phyloP scores from a whole-genome alignment of 2,113 vertebrate species.

The Redunca redunca region DNA sequence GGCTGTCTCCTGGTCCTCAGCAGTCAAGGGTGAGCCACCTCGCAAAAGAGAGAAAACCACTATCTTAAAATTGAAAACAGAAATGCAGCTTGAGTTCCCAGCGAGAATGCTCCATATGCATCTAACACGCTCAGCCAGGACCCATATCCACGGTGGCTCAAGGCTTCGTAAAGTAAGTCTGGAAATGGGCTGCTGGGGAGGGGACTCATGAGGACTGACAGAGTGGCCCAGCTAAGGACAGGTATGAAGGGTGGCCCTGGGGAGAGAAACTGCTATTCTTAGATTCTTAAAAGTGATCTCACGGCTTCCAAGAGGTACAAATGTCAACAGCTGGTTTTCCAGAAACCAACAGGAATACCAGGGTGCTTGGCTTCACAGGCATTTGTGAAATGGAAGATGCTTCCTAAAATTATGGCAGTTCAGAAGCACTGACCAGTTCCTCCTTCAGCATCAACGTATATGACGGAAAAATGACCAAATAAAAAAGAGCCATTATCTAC shows the following conservation, averaged over 20 bases:
- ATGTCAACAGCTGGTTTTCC: not conserved
- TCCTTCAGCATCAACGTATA: not conserved
- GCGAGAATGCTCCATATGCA: not conserved
- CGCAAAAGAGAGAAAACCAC: not conserved
- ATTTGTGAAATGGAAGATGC: not conserved
- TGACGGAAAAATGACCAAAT: not conserved
- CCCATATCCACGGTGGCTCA: not conserved
- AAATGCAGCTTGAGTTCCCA: not conserved
- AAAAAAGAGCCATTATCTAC: not conserved
- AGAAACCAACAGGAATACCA: not conserved
- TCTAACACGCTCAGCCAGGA: not conserved
- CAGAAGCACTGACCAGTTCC: not conserved
- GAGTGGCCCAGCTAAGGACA: not conserved
- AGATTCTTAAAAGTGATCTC: not conserved
- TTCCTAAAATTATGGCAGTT: not conserved
- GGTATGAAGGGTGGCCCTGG: not conserved
- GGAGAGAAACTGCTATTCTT: not conserved
- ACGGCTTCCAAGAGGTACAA: not conserved
- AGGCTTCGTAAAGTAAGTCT: not conserved
- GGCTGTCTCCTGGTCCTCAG: not conserved
- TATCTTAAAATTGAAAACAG: slow-evolving; percentile 31
- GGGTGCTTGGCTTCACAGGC: not conserved
- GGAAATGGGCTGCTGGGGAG: not conserved
- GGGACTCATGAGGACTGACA: not conserved
- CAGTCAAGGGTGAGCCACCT: not conserved